Conservation (phyloP, 2,113 vertebrate genomes). For the Eidolon helvum region DNA sequence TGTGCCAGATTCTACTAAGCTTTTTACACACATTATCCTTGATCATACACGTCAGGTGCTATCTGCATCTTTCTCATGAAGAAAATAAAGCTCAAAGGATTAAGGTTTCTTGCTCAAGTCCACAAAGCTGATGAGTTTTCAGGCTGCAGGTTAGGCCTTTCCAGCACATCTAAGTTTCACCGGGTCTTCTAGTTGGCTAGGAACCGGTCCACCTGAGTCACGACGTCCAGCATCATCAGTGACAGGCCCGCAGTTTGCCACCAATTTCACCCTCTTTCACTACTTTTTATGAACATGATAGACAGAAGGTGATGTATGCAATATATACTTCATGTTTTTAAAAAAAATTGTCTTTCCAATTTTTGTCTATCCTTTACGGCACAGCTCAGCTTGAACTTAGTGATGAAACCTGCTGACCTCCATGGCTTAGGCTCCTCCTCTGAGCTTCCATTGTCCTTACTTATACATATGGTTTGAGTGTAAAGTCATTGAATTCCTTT, state of each 20-base stretch:
- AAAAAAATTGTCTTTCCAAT: too few species aligned
- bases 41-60: neutral
- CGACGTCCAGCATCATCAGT: neutral
- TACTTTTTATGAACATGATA: too few species aligned
- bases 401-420: too few species aligned
- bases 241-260: neutral
- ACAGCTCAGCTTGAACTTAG: too few species aligned
- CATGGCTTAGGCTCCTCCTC: too few species aligned
- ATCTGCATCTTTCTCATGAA: neutral
- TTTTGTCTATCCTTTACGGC: too few species aligned
- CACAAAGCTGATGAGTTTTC: neutral
- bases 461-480: too few species aligned
- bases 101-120: neutral
- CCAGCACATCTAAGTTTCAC: neutral
- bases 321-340: too few species aligned
- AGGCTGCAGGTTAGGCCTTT: neutral
- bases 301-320: too few species aligned
- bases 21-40: neutral
- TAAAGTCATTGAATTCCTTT: too few species aligned
- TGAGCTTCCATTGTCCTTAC: too few species aligned
- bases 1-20: neutral
- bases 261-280: too few species aligned
- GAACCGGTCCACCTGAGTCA: neutral
- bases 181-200: neutral
- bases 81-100: neutral